phyloP scores from a whole-genome alignment of 64 coral and sea anemone species.

The Pocillopora damicornis region DNA sequence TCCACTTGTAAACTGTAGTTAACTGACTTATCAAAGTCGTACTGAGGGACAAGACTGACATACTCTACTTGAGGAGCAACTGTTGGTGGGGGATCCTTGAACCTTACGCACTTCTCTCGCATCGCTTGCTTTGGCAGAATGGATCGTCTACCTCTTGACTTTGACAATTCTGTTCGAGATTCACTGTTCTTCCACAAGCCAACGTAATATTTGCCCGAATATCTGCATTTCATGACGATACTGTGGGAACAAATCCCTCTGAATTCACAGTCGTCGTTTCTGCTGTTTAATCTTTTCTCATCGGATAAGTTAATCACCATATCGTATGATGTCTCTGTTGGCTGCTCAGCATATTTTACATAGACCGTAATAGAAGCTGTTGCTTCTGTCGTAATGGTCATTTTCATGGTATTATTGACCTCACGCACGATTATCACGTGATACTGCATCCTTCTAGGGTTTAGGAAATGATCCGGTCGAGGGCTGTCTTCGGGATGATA shows the following conservation, averaged over 20 bases:
- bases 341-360: background rate
- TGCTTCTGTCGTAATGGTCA: background rate
- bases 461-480: background rate
- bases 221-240: background rate
- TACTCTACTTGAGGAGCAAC: background rate
- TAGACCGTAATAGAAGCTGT: background rate
- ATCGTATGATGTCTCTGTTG: background rate
- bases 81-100: slow-evolving; percentile 54
- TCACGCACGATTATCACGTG: background rate
- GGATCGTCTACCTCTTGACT: background rate
- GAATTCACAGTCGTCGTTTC: background rate
- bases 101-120: slow-evolving; percentile 34
- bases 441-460: background rate
- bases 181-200: background rate
- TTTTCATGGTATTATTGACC: background rate
- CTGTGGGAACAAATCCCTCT: background rate
- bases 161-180: background rate
- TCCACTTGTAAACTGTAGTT: slow-evolving; percentile 45
- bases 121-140: background rate
- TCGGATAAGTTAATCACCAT: background rate
- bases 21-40: slow-evolving; percentile 21
- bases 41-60: background rate
- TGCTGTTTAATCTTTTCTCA: background rate
- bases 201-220: background rate
- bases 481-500: background rate